Percentiles rank a stretch among this genome's conserved stretches.
These are phyloP conservation scores for Thryonomys swinderianus DNA, from an alignment of 2,113 vertebrate genomes.

Conservation along the genomic window DNA sequence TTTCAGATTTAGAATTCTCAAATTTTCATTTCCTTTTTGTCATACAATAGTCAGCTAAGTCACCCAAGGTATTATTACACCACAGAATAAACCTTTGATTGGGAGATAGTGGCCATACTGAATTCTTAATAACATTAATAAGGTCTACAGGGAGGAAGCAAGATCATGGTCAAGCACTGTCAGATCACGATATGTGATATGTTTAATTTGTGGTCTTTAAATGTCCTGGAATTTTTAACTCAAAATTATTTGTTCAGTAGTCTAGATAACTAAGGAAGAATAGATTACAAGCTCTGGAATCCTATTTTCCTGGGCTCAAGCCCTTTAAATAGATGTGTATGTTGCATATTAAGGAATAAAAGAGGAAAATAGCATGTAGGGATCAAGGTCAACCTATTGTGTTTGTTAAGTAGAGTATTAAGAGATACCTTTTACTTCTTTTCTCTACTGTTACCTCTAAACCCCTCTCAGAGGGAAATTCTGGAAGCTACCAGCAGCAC, in stretches of 20 bases:
- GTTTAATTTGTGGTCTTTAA: conserved; percentile 49
- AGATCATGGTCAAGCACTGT: neutral
- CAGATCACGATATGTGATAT: neutral
- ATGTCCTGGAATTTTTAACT: conserved; percentile 16
- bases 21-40: conserved; percentile 68
- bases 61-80: conserved; percentile 37
- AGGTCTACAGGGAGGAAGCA: conserved; percentile 37
- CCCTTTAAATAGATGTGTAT: conserved; percentile 27
- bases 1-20: conserved; percentile 60
- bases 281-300: conserved; percentile 18
- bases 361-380: conserved; percentile 15
- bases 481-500: neutral
- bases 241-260: conserved; percentile 30
- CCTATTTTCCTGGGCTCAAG: neutral
- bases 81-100: conserved; percentile 48
- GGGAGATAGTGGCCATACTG: conserved; percentile 5
- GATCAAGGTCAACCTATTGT: conserved; percentile 2
- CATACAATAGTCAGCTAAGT: conserved; percentile 64
- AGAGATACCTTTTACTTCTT: neutral
- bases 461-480: neutral
- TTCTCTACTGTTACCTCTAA: neutral
- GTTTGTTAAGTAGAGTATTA: neutral
- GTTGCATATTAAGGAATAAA: conserved; percentile 34
- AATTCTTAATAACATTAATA: conserved; percentile 44
- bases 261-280: conserved; percentile 19